Evolutionary conservation across 2,888 invertebrate genomes (phyloP).

Genomic region (Dryococelus australis): DNA sequence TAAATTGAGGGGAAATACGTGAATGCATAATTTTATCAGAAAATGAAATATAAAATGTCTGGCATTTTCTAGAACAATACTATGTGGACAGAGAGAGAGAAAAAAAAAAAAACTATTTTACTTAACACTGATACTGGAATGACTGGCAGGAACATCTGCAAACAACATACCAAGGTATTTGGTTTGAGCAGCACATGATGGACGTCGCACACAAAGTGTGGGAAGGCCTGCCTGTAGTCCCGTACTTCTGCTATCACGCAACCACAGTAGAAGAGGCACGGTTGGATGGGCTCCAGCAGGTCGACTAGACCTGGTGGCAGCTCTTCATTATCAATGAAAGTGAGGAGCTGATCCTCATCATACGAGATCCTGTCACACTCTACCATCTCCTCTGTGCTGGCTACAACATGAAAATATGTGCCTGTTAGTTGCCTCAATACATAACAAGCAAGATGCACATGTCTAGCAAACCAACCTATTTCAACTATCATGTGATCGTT

Average conservation of each 20-base stretch:
- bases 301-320: slow-evolving; percentile 87
- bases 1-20: no score
- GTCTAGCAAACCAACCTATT: no score
- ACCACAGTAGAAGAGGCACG: slow-evolving; percentile 88
- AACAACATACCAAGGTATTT: slow-evolving; percentile 75
- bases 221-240: slow-evolving; percentile 85
- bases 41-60: no score
- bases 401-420: neutral
- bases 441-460: no score
- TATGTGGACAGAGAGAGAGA: no score
- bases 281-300: slow-evolving; percentile 81
- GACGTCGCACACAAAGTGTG: slow-evolving; percentile 77
- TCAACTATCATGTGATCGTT: no score
- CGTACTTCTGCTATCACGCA: slow-evolving; percentile 91
- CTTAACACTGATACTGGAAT: no score
- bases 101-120: no score
- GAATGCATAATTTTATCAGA: no score
- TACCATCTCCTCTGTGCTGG: slow-evolving; percentile 53
- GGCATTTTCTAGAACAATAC: no score
- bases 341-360: slow-evolving; percentile 86
- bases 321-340: slow-evolving; percentile 90
- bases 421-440: neutral
- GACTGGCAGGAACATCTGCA: no score
- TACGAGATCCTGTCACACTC: slow-evolving; percentile 86
- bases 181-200: slow-evolving; percentile 89